Conservation (phyloP, 2,888 invertebrate genomes). For the Caradrina clavipalpis region DNA sequence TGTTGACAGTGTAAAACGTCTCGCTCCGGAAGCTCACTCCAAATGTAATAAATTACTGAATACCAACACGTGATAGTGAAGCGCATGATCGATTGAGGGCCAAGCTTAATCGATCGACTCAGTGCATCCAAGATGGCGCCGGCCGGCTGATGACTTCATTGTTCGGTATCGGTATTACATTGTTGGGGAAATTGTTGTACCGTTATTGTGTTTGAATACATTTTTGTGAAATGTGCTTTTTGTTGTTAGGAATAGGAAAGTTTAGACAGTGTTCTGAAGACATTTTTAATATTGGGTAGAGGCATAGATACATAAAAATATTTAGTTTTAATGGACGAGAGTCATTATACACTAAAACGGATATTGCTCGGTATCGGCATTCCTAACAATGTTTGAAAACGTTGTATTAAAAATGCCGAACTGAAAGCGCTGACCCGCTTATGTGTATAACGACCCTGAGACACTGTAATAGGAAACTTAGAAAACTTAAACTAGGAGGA, state of each 20-base stretch:
- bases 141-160: conserved; percentile 75
- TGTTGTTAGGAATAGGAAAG: background rate
- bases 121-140: conserved; percentile 78
- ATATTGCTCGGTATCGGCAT: no score
- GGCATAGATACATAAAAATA: background rate
- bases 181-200: conserved; percentile 62
- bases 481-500: no score
- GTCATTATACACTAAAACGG: no score
- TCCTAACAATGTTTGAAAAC: no score
- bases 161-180: conserved; percentile 67
- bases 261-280: background rate
- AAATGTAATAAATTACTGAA: conserved; percentile 87
- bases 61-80: conserved; percentile 77
- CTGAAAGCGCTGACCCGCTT: no score
- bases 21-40: conserved; percentile 83
- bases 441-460: no score
- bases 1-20: conserved; percentile 82
- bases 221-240: background rate
- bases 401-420: no score
- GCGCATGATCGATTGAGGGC: conserved; percentile 78
- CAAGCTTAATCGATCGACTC: conserved; percentile 75
- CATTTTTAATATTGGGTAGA: background rate
- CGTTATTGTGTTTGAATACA: conserved; percentile 44
- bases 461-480: no score
- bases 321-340: background rate